phyloP scores from a whole-genome alignment of 2,888 invertebrate genomes.

The Drosophila eohydei region DNA sequence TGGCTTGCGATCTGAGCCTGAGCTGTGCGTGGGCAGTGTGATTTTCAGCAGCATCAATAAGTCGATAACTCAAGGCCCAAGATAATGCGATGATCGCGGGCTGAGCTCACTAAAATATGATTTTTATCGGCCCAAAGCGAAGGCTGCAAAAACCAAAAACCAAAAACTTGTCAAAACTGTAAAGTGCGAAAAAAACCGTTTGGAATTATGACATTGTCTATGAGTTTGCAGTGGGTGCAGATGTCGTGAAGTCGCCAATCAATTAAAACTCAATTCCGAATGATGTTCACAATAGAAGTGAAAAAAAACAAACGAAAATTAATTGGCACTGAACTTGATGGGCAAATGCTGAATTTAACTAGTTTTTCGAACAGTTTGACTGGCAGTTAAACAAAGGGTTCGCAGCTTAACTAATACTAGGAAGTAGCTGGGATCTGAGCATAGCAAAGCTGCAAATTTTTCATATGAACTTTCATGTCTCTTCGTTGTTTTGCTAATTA shows the following conservation, averaged over 20 bases:
- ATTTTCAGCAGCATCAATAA: constrained; percentile 52
- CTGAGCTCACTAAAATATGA: constrained; percentile 50
- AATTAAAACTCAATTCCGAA: constrained; percentile 66
- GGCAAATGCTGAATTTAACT: constrained; percentile 16
- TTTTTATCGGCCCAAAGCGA: constrained; percentile 48
- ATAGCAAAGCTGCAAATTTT: not conserved
- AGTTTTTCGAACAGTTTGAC: constrained; percentile 4
- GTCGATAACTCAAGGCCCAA: constrained; percentile 68
- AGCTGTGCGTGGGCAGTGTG: constrained; percentile 48
- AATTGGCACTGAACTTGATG: constrained; percentile 71
- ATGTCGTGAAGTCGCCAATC: constrained; percentile 77
- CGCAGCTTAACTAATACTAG: constrained; percentile 1
- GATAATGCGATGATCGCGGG: constrained; percentile 53
- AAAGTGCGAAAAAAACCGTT: constrained; percentile 40
- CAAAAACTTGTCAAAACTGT: constrained; percentile 54
- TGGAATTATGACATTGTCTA: constrained; percentile 64
- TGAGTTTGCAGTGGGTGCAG: constrained; percentile 60
- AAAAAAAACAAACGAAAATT: constrained; percentile 55
- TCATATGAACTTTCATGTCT: not conserved
- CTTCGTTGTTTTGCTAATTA: not conserved
- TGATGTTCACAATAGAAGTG: constrained; percentile 27
- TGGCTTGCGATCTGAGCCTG: constrained; percentile 12
- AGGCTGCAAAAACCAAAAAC: constrained; percentile 63
- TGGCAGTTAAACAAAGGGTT: constrained; percentile 2
- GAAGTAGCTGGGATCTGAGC: not conserved